These are phyloP conservation scores for Leptopilina drosophilae DNA, from an alignment of 2,888 invertebrate genomes.

Conservation along the genomic window DNA sequence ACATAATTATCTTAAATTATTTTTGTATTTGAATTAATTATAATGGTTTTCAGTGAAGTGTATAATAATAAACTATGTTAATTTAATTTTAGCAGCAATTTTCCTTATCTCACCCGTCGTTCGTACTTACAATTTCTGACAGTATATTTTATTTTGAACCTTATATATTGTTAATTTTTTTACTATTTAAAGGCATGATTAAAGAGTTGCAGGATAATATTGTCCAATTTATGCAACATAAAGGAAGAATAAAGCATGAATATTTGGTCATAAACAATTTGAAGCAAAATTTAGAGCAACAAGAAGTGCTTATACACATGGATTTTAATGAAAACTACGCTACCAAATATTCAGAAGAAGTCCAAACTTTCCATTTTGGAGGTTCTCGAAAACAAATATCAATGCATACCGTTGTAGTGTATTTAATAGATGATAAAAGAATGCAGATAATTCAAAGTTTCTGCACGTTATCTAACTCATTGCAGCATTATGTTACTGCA, in stretches of 20 bases:
- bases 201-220: conserved; percentile 35
- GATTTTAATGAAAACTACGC: conserved; percentile 73
- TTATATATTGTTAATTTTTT: too few relatives aligned
- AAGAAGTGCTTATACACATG: conserved; percentile 61
- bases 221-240: conserved; percentile 53
- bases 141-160: too few relatives aligned
- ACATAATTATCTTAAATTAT: too few relatives aligned
- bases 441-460: conserved; percentile 48
- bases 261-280: conserved; percentile 48
- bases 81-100: too few relatives aligned
- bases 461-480: conserved; percentile 66
- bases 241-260: conserved; percentile 52
- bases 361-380: conserved; percentile 72
- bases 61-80: too few relatives aligned
- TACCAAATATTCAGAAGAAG: conserved; percentile 68
- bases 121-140: too few relatives aligned
- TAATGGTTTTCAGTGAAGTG: too few relatives aligned
- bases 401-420: conserved; percentile 71
- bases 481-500: conserved; percentile 69
- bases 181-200: conserved; percentile 19
- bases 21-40: too few relatives aligned
- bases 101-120: too few relatives aligned
- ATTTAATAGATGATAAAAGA: conserved; percentile 48
- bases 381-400: conserved; percentile 67
- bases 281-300: conserved; percentile 52